A percentile compares a stretch with the other conserved stretches of the same genome.
Evolutionary conservation across 2,888 invertebrate genomes (phyloP).

Genomic region (Himalopsyche kuldschensis): DNA sequence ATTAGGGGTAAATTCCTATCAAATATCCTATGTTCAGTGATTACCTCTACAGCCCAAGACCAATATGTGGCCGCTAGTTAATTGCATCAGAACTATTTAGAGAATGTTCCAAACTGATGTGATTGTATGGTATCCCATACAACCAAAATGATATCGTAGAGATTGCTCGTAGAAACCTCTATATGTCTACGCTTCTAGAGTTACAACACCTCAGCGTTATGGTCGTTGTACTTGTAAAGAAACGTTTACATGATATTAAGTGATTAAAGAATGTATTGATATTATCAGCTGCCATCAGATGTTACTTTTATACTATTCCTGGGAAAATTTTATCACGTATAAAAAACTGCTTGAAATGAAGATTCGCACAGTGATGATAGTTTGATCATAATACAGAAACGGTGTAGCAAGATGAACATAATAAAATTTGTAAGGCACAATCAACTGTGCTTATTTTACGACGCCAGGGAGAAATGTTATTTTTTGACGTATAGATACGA

Average conservation of each 20-base stretch:
- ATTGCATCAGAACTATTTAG: neutral
- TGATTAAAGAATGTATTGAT: neutral
- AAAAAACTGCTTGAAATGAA: too few relatives aligned
- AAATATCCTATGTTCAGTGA: neutral
- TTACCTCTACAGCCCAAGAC: neutral
- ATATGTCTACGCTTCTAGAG: neutral
- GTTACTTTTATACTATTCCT: neutral
- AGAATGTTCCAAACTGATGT: neutral
- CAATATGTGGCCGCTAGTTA: slow-evolving; percentile 1
- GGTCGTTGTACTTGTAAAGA: neutral
- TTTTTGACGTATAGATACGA: too few relatives aligned
- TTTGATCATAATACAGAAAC: too few relatives aligned
- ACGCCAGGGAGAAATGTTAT: too few relatives aligned
- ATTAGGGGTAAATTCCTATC: neutral
- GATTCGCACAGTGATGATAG: too few relatives aligned
- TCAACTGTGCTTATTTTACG: too few relatives aligned
- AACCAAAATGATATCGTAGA: neutral
- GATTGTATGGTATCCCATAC: neutral
- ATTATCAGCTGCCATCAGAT: too few relatives aligned
- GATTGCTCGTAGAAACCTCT: neutral
- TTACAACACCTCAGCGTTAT: neutral
- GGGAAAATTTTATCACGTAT: neutral
- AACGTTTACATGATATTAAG: neutral
- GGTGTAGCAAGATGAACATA: too few relatives aligned
- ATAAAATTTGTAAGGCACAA: too few relatives aligned